Conservation (phyloP, 2,113 vertebrate genomes). For the Zonotrichia leucophrys region DNA sequence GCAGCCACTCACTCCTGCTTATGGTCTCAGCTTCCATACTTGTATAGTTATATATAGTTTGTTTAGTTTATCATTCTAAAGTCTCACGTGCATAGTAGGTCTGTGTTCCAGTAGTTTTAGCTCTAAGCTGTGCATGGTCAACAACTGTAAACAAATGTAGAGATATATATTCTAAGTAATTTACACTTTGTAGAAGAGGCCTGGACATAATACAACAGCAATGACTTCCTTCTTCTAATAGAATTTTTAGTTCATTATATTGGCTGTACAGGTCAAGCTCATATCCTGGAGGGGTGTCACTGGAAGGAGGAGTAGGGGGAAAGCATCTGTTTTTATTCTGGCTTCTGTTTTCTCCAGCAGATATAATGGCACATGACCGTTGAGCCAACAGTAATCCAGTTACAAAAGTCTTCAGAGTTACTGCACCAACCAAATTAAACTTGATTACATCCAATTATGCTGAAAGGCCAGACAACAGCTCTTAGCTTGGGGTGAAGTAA, state of each 20-base stretch:
- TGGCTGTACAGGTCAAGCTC: constrained; percentile 26
- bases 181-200: constrained; percentile 19
- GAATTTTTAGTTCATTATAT: constrained; percentile 60
- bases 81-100: background rate
- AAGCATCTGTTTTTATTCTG: constrained; percentile 76
- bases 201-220: background rate
- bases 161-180: background rate
- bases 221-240: constrained; percentile 65
- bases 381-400: constrained; percentile 77
- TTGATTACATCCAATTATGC: constrained; percentile 79
- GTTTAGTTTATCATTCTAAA: background rate
- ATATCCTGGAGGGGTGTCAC: constrained; percentile 55
- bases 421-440: constrained; percentile 76
- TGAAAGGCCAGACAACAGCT: constrained; percentile 78
- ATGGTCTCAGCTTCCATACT: background rate
- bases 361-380: constrained; percentile 77
- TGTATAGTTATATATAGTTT: too few relatives aligned
- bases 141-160: background rate
- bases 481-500: constrained; percentile 74
- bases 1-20: background rate
- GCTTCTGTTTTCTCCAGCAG: constrained; percentile 76
- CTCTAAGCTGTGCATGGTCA: background rate
- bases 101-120: background rate
- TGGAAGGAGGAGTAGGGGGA: constrained; percentile 25
- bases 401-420: constrained; percentile 77